phyloP scores from a whole-genome alignment of 2,888 invertebrate species.

The Spodoptera littoralis region DNA sequence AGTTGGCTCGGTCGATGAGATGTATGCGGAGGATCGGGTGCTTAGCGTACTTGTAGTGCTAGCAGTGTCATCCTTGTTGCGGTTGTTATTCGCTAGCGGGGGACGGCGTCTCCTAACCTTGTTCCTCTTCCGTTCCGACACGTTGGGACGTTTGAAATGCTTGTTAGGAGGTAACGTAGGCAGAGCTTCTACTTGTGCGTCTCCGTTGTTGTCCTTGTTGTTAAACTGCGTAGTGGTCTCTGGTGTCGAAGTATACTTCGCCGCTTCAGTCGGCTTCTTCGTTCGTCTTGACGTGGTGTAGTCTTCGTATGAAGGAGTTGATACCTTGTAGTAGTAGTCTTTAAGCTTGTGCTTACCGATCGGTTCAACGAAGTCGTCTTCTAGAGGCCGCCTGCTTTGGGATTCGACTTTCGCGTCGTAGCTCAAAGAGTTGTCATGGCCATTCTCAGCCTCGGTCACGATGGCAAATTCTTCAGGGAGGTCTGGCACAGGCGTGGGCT shows the following conservation, averaged over 20 bases:
- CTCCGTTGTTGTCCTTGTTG: constrained; percentile 60
- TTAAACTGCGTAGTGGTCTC: constrained; percentile 72
- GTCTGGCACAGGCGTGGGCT: constrained; percentile 71
- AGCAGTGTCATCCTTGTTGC: constrained; percentile 72
- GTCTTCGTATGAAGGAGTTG: constrained; percentile 79
- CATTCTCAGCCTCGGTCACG: constrained; percentile 82
- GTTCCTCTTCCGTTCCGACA: constrained; percentile 77
- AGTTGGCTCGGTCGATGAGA: constrained; percentile 69
- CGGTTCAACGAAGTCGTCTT: constrained; percentile 82
- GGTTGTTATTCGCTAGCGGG: constrained; percentile 70
- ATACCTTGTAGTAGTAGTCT: constrained; percentile 85
- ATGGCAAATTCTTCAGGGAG: constrained; percentile 80
- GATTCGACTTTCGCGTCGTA: constrained; percentile 81
- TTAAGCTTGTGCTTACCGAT: constrained; percentile 82
- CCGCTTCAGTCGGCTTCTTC: constrained; percentile 77
- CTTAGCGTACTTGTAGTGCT: constrained; percentile 57
- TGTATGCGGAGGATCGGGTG: constrained; percentile 49
- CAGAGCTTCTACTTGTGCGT: constrained; percentile 72
- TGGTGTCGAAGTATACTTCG: constrained; percentile 60
- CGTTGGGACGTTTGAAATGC: constrained; percentile 82
- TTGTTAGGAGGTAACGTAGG: constrained; percentile 84
- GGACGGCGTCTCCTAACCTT: constrained; percentile 85
- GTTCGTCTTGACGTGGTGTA: constrained; percentile 75
- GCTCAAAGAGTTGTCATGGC: constrained; percentile 80
- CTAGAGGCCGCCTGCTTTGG: constrained; percentile 83